Evolutionary conservation across 2,797 vertebrate species (phyloP).

Genomic region (Carapus acus): DNA sequence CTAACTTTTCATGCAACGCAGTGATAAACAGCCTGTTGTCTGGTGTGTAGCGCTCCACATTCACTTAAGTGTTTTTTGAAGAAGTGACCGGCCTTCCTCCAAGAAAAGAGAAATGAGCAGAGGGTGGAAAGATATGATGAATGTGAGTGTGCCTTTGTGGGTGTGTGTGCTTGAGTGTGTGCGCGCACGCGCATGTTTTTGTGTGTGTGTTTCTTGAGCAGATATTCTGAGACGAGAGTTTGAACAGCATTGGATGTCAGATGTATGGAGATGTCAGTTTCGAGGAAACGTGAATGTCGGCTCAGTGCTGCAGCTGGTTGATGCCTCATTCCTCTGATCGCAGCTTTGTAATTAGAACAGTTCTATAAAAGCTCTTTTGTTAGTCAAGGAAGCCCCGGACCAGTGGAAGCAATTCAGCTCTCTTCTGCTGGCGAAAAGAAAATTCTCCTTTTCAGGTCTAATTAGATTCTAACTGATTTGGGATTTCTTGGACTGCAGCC

Average conservation of each 20-base stretch:
- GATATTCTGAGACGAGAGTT: slow-evolving; percentile 45
- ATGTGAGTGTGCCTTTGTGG: not conserved
- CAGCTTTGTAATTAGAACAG: too few species aligned
- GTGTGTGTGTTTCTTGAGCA: slow-evolving; percentile 16
- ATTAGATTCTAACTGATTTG: slow-evolving; percentile 66
- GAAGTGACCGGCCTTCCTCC: slow-evolving; percentile 23
- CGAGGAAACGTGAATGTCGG: slow-evolving; percentile 5
- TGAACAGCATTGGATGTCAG: slow-evolving; percentile 7
- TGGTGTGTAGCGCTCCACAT: slow-evolving; percentile 34
- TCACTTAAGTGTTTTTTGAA: slow-evolving; percentile 44
- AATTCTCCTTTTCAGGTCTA: slow-evolving; percentile 56
- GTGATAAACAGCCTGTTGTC: slow-evolving; percentile 49
- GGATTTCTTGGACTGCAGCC: slow-evolving; percentile 46
- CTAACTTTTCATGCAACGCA: slow-evolving; percentile 21
- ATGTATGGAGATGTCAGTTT: too few species aligned
- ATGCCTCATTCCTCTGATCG: slow-evolving; percentile 58
- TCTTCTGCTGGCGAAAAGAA: slow-evolving; percentile 50
- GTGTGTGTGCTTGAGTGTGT: too few species aligned
- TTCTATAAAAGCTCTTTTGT: slow-evolving; percentile 63
- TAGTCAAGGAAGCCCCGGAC: slow-evolving; percentile 47
- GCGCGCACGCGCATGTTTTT: too few species aligned
- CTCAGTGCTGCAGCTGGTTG: slow-evolving; percentile 54
- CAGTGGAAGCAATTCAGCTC: slow-evolving; percentile 47
- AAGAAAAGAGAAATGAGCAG: slow-evolving; percentile 15
- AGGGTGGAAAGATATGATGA: slow-evolving; percentile 10